Evolutionary conservation across 2,113 vertebrate genomes (phyloP), one percentile per base, ranked within the genome.

Genomic region (Rhombomys opimus): DNA sequence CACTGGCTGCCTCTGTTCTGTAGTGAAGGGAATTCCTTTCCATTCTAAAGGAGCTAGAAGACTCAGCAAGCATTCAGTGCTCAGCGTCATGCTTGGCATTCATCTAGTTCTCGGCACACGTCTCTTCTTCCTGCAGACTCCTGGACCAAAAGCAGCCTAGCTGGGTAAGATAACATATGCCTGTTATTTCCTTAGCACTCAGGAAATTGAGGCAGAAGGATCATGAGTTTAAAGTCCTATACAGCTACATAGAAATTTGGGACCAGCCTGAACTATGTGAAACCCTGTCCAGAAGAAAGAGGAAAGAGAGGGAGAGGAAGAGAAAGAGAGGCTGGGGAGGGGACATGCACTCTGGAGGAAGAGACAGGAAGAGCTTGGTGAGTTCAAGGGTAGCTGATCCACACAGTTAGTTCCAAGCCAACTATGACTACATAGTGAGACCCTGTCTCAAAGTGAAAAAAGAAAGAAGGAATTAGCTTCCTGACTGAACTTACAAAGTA

Each of bases 401-500:
- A 57, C 57, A 57, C 15, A 77, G 13, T 77, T 12, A 50, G 27
- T 77, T 77, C 75, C 75, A 52, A 77, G 75, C 7, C 59, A 85
- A 41, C 38, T 23, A 17, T 14, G 2, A 65, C 81, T 27, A 63
- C 59, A 18, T 14, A 65, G 7, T 41, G 61, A 65, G n/a, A 85
- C 59, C 81, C 9, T 11, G 38, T 30, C n/a, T 85, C n/a, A 65
- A 85, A 84, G 38, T 14, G 2, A 54, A 81, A 84, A 63, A 38
- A 63, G 13, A 41, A 52, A 80, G 15, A 54, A 63, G 3, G 23
- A 65, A 41, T 46, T 63, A n/a, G 81, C 81, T 65, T 75, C 57
- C 91, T 32, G 94, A 65, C 89, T 96, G 65, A 78, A 77, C 27
- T 95, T 82, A 65, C 73, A 68, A 57, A 54, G 68, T 72, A 73